Percentiles rank a stretch among this genome's conserved stretches.
These are phyloP conservation scores for Rhizoglyphus robini DNA, from an alignment of 1,140 invertebrate species.

Conservation along the genomic window DNA sequence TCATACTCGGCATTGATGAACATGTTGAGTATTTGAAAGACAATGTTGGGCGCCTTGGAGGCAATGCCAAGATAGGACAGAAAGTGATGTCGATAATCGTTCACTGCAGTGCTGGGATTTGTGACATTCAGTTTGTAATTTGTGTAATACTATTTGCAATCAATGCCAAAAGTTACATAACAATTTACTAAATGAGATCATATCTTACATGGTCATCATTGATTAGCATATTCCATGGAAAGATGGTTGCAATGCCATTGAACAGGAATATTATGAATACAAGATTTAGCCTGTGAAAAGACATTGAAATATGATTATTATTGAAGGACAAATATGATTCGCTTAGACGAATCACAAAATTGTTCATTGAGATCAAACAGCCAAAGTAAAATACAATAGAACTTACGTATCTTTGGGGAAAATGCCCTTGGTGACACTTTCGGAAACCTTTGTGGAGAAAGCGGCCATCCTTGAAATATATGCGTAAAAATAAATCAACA, in stretches of 20 bases:
- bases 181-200: conserved; percentile 2
- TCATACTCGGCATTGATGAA: conserved; percentile 72
- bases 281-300: conserved; percentile 49
- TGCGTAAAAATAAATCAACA: too few relatives aligned
- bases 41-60: conserved; percentile 78
- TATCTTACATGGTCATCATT: conserved; percentile 67
- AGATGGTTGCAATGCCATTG: conserved; percentile 83
- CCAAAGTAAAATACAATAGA: too few relatives aligned
- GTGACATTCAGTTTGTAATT: conserved; percentile 60
- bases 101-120: conserved; percentile 30
- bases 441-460: too few relatives aligned
- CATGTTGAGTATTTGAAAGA: conserved; percentile 90
- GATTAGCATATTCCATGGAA: conserved; percentile 99
- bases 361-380: too few relatives aligned
- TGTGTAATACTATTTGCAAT: conserved; percentile 60
- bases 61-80: conserved; percentile 68
- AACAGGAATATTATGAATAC: conserved; percentile 80
- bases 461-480: too few relatives aligned
- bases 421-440: too few relatives aligned
- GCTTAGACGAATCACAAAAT: too few relatives aligned
- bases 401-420: too few relatives aligned
- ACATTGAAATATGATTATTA: too few relatives aligned
- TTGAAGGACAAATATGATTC: too few relatives aligned
- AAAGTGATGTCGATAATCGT: conserved; percentile 53
- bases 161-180: neutral